Conservation (phyloP, 2,797 vertebrate species). For the Gastrophryne carolinensis region DNA sequence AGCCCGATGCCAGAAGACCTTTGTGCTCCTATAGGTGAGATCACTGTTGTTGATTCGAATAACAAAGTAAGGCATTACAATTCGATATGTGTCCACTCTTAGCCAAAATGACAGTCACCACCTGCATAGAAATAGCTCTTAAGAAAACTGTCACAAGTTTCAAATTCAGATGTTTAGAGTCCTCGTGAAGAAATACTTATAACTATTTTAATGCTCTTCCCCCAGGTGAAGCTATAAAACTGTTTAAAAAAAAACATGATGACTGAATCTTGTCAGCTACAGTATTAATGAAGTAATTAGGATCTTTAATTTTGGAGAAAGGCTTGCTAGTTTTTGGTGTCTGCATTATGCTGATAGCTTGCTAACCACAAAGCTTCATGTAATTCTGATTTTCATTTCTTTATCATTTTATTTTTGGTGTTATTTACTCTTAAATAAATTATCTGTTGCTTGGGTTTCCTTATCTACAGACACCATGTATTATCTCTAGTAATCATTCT, state of each 20-base stretch:
- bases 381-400: conserved; percentile 35
- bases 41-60: conserved; percentile 6
- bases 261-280: conserved; percentile 52
- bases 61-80: conserved; percentile 19
- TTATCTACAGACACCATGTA: conserved; percentile 1
- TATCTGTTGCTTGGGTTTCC: background rate
- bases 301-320: conserved; percentile 56
- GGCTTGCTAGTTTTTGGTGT: conserved; percentile 52
- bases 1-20: no score
- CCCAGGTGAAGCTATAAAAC: conserved; percentile 23
- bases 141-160: conserved; percentile 37
- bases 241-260: conserved; percentile 10
- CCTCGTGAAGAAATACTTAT: conserved; percentile 23
- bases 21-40: no score
- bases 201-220: conserved; percentile 11
- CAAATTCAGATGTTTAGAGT: conserved; percentile 43
- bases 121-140: conserved; percentile 36
- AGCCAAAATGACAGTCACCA: conserved; percentile 36
- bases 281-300: conserved; percentile 57
- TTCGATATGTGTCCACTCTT: conserved; percentile 23
- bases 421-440: conserved; percentile 39
- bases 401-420: conserved; percentile 26
- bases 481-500: conserved; percentile 9
- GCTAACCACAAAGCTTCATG: conserved; percentile 53
- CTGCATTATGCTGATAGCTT: conserved; percentile 46